phyloP scores from a whole-genome alignment of 2,888 invertebrate species.

The Neelides folsomi region DNA sequence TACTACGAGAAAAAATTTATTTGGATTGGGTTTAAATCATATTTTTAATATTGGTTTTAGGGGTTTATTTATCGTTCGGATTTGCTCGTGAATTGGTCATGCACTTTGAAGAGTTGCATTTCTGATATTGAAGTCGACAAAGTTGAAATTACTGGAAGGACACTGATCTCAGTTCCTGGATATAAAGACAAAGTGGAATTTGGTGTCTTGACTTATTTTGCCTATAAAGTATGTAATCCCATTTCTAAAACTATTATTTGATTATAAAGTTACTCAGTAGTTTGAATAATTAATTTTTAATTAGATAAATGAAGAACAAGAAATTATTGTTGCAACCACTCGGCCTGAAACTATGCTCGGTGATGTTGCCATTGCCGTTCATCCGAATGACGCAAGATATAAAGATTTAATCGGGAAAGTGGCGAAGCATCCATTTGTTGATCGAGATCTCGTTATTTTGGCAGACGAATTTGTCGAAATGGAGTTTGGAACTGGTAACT shows the following conservation, averaged over 20 bases:
- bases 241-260: background rate
- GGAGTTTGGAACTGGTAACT: slow-evolving; percentile 79
- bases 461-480: slow-evolving; percentile 88
- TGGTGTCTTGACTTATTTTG: slow-evolving; percentile 81
- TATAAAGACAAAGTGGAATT: slow-evolving; percentile 83
- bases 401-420: slow-evolving; percentile 64
- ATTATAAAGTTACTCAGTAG: background rate
- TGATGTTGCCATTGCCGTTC: slow-evolving; percentile 95
- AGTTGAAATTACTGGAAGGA: slow-evolving; percentile 70
- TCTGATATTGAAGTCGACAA: slow-evolving; percentile 99
- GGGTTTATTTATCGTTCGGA: slow-evolving; percentile 87
- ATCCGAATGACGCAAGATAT: slow-evolving; percentile 81
- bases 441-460: slow-evolving; percentile 71
- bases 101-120: slow-evolving; percentile 87
- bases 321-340: slow-evolving; percentile 88
- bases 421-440: slow-evolving; percentile 75
- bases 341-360: slow-evolving; percentile 97
- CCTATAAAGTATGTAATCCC: slow-evolving; percentile 62
- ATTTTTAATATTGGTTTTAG: slow-evolving; percentile 34
- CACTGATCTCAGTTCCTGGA: slow-evolving; percentile 76
- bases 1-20: background rate
- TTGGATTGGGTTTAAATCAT: background rate
- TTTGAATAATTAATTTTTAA: background rate
- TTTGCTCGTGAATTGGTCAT: slow-evolving; percentile 97
- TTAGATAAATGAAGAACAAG: slow-evolving; percentile 47